phyloP scores from a whole-genome alignment of 2,113 vertebrate genomes.

The Peucedramus taeniatus region DNA sequence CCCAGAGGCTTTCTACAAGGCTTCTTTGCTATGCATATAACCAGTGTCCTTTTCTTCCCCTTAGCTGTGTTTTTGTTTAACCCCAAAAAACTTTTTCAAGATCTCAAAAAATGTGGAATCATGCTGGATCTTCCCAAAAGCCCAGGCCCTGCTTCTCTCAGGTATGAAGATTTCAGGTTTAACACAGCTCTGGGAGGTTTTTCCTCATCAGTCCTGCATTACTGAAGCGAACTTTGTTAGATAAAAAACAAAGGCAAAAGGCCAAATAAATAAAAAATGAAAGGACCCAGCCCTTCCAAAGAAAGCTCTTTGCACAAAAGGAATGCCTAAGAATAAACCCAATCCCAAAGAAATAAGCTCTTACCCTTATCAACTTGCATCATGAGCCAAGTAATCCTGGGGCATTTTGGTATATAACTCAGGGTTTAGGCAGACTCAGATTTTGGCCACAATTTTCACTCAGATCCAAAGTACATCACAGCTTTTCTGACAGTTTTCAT shows the following conservation, averaged over 20 bases:
- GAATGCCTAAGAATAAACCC: background rate
- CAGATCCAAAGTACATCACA: background rate
- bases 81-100: background rate
- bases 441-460: constrained; percentile 2
- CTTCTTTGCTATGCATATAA: background rate
- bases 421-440: background rate
- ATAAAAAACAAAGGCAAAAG: background rate
- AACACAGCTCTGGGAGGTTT: background rate
- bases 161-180: background rate
- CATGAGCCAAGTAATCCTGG: background rate
- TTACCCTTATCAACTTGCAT: background rate
- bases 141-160: background rate
- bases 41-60: rapidly evolving
- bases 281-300: background rate
- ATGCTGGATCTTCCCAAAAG: background rate
- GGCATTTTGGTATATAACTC: background rate
- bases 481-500: constrained; percentile 14
- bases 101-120: background rate
- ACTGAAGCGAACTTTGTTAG: background rate
- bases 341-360: background rate
- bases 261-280: background rate
- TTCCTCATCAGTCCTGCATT: background rate
- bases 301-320: background rate
- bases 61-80: background rate
- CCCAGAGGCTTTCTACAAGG: background rate